Base-by-base conservation (phyloP, 92 coral and sea anemone species). In the Meandrina meandrites region DNA sequence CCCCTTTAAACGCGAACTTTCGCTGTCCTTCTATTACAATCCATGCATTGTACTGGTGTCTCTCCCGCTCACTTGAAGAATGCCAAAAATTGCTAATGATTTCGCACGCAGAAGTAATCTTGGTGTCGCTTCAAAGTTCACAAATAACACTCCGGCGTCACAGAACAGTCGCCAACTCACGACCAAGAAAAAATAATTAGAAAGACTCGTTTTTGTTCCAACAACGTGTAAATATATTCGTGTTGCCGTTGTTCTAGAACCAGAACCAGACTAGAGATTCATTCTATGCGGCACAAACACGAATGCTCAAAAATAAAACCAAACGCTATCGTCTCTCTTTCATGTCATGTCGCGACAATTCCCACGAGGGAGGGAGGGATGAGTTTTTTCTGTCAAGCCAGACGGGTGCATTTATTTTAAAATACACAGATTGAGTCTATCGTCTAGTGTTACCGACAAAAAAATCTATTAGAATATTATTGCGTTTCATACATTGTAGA, bases 51-150 rank as follows among this genome's bases (percentile, higher is more conserved):
- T 73, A 27, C 16, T 14, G 74, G 80, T 57, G n/a, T 74, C 71
- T 30, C 1, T 51, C 37, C 71, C 21, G 40, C 80, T 84, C 87
- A 84, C 60, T 56, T 84, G 87, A 84, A 84, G 87, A 74, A 84
- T 73, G 87, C 51, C 62, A 13, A 56, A 84, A 36, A 56, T 74
- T 73, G 80, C 28, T 54, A 10, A 40, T 35, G 37, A 71, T 22
- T 84, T 71, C 78, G 45, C 77, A 82, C 56, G 36, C 80, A 36
- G 37, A 24, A 47, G 54, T 14, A 21, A 14, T 22, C 27, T 19
- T 32, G 47, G 4, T 36, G 48, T 37, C 78, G n/a, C 50, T 37
- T 17, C 78, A 19, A 18, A 27, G n/a, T 22, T 6, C 68, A 60
- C 68, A 60, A n/a, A 30, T 11, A 24, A 60, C 68, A 60, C 71